phyloP scores from a whole-genome alignment of 2,113 vertebrate species.

The Colaptes auratus region DNA sequence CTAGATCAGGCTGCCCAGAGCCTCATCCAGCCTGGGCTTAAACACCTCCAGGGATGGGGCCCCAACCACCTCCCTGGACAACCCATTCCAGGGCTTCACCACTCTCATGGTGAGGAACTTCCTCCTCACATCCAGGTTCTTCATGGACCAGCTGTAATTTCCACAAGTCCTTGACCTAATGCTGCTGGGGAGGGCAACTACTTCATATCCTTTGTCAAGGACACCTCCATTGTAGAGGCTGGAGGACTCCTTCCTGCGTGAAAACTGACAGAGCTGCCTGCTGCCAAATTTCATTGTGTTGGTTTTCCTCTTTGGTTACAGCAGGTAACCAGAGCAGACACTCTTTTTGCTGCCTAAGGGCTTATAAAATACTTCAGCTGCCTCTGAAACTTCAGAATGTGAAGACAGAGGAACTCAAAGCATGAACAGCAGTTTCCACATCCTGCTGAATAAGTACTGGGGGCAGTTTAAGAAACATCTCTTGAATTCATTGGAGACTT shows the following conservation, averaged over 20 bases:
- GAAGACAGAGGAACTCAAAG: background rate
- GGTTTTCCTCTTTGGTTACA: background rate
- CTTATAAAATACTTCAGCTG: background rate
- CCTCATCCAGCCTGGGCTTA: too few species aligned
- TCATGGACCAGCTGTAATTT: background rate
- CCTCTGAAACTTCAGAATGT: background rate
- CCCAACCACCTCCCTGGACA: too few species aligned
- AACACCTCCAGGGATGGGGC: too few species aligned
- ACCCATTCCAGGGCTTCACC: too few species aligned
- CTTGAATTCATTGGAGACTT: background rate
- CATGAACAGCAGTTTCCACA: conserved; percentile 51
- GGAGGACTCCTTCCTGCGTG: background rate
- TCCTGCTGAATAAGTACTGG: conserved; percentile 48
- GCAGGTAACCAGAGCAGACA: background rate
- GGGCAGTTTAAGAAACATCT: background rate
- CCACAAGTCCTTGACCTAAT: accelerated
- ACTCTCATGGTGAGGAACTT: too few species aligned
- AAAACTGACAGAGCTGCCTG: background rate
- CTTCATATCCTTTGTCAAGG: background rate
- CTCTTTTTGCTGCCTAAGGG: background rate
- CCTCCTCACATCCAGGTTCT: too few species aligned
- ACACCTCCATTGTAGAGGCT: background rate
- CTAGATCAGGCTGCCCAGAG: too few species aligned
- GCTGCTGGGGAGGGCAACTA: background rate
- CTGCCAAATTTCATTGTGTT: accelerated